Evolutionary conservation across 1,140 invertebrate genomes (phyloP).

Genomic region (Eumeta japonica): DNA sequence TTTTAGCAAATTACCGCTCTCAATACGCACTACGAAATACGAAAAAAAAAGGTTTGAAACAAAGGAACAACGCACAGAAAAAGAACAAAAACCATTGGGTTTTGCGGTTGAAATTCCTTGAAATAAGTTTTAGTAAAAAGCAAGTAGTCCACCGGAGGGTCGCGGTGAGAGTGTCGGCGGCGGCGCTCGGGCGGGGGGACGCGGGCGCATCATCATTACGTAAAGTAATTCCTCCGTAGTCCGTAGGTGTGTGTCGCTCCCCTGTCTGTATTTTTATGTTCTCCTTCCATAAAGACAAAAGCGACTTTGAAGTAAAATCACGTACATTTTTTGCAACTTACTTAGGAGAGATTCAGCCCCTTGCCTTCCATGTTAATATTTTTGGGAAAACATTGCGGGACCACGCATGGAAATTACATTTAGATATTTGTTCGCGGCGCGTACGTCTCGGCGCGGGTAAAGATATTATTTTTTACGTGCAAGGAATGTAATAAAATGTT

Average conservation of each 20-base stretch:
- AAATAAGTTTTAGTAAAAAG: too few relatives aligned
- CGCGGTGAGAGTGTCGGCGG: too few relatives aligned
- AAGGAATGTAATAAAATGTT: slow-evolving; percentile 53
- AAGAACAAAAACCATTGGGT: too few relatives aligned
- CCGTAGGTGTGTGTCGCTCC: slow-evolving; percentile 53
- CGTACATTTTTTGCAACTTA: slow-evolving; percentile 58
- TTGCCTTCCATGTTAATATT: slow-evolving; percentile 55
- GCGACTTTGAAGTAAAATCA: slow-evolving; percentile 58
- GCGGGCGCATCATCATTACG: slow-evolving; percentile 55
- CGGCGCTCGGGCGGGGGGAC: too few relatives aligned
- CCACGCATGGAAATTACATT: slow-evolving; percentile 57
- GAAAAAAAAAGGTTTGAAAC: too few relatives aligned
- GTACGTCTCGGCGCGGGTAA: slow-evolving; percentile 45
- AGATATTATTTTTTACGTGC: slow-evolving; percentile 57
- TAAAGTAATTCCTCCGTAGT: slow-evolving; percentile 53
- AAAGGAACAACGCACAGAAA: too few relatives aligned
- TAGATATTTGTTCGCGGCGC: slow-evolving; percentile 53
- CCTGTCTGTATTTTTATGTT: slow-evolving; percentile 52
- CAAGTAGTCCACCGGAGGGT: too few relatives aligned
- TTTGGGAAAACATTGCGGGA: slow-evolving; percentile 55
- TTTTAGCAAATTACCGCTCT: too few relatives aligned
- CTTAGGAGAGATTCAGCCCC: slow-evolving; percentile 55
- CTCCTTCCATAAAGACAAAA: slow-evolving; percentile 56
- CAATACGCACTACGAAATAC: too few relatives aligned
- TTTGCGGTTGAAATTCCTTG: too few relatives aligned